A percentile compares a stretch with the other conserved stretches of the same genome.
Evolutionary conservation across 2,113 vertebrate species (phyloP).

Genomic region (Heterocephalus glaber): DNA sequence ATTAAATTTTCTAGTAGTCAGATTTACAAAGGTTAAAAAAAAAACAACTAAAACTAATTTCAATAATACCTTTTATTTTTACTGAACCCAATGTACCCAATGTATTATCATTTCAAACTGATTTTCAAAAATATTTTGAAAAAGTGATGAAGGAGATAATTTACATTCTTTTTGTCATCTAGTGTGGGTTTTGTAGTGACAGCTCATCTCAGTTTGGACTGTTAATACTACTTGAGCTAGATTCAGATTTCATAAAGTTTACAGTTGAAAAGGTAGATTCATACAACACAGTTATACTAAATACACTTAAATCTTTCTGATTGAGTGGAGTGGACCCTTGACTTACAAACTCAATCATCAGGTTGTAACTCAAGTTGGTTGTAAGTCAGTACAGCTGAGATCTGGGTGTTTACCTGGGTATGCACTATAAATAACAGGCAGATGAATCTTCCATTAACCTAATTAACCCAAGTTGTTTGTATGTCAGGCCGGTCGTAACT

Average conservation of each 20-base stretch:
- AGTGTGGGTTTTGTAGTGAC: background rate
- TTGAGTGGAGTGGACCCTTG: too few species aligned
- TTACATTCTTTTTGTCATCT: background rate
- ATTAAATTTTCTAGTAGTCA: background rate
- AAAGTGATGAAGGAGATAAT: background rate
- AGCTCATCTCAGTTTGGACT: background rate
- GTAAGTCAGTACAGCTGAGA: too few species aligned
- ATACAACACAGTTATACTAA: background rate
- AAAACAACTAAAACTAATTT: background rate
- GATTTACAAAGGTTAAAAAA: background rate
- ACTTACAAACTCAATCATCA: too few species aligned
- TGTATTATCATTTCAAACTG: background rate
- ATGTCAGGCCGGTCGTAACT: too few species aligned
- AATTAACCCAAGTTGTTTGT: too few species aligned
- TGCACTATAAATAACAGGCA: too few species aligned
- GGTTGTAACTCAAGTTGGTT: too few species aligned
- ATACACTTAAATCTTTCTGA: background rate
- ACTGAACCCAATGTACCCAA: background rate
- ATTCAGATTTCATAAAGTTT: background rate
- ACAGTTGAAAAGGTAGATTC: background rate
- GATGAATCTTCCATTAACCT: too few species aligned
- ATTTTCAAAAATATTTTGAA: background rate
- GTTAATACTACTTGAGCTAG: background rate
- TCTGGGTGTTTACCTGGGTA: too few species aligned
- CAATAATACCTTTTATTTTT: background rate